Percentiles rank a stretch among this genome's conserved stretches.
Conservation (phyloP, 1,140 invertebrate genomes). For the Propsilocerus akamusi region DNA sequence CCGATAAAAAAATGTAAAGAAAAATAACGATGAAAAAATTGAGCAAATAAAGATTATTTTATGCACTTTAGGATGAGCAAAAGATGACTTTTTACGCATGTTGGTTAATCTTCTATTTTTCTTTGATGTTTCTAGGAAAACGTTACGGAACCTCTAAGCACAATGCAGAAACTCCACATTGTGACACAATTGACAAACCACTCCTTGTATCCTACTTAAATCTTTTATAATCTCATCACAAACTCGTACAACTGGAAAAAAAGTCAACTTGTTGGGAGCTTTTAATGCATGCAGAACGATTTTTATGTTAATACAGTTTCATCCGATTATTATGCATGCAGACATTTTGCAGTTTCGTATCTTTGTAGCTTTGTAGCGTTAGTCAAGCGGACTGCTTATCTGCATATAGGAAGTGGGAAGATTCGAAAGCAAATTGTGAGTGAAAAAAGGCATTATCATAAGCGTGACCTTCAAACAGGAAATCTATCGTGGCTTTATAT, state of each 20-base stretch:
- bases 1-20: neutral
- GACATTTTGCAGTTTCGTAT: too few species aligned
- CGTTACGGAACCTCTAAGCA: neutral
- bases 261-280: neutral
- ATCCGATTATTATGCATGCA: neutral
- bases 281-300: neutral
- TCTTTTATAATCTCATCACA: too few species aligned
- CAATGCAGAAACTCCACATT: neutral
- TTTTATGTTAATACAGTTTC: conserved; percentile 1
- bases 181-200: too few species aligned
- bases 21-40: neutral
- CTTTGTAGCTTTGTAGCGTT: too few species aligned
- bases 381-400: neutral
- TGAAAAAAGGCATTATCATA: neutral
- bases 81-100: neutral
- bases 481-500: too few species aligned
- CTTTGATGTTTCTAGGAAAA: neutral
- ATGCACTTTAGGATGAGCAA: neutral
- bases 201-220: too few species aligned
- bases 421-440: neutral
- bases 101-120: neutral
- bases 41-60: neutral
- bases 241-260: neutral
- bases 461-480: too few species aligned
- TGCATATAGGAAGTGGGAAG: neutral